A percentile compares a stretch with the other conserved stretches of the same genome.
Conservation (phyloP, 2,113 vertebrate species). For the Sylvietta virens region DNA sequence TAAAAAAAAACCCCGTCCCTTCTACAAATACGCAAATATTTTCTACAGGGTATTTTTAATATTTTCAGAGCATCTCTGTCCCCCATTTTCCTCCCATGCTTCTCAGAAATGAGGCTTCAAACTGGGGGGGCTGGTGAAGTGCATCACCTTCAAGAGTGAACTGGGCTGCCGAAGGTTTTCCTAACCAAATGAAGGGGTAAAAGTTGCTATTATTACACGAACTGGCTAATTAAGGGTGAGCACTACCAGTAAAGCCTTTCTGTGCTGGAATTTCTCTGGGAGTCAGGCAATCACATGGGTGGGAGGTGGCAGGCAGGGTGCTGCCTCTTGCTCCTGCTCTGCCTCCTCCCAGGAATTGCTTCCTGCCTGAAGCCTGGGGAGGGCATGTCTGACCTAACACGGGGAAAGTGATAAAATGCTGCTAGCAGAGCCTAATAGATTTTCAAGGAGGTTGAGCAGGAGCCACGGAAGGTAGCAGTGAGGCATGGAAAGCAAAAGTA, state of each 20-base stretch:
- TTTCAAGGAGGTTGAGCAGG: conserved; percentile 59
- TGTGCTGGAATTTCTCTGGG: background rate
- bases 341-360: background rate
- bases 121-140: background rate
- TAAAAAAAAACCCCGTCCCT: background rate
- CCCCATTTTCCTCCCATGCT: background rate
- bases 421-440: conserved; percentile 40
- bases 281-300: background rate
- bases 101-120: background rate
- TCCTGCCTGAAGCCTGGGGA: background rate
- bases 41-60: background rate
- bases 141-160: background rate
- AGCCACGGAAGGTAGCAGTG: conserved; percentile 31
- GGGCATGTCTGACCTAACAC: background rate
- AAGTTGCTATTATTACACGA: background rate
- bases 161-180: background rate
- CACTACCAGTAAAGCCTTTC: background rate
- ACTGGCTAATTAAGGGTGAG: background rate
- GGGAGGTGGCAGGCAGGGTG: background rate
- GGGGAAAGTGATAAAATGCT: conserved; percentile 10
- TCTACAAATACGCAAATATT: background rate
- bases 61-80: background rate
- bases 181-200: background rate
- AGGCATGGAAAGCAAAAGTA: conserved; percentile 70
- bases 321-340: background rate